Percentiles rank a stretch among this genome's conserved stretches.
Conservation (phyloP, 2,797 vertebrate species). For the Phoxinus dragarum region DNA sequence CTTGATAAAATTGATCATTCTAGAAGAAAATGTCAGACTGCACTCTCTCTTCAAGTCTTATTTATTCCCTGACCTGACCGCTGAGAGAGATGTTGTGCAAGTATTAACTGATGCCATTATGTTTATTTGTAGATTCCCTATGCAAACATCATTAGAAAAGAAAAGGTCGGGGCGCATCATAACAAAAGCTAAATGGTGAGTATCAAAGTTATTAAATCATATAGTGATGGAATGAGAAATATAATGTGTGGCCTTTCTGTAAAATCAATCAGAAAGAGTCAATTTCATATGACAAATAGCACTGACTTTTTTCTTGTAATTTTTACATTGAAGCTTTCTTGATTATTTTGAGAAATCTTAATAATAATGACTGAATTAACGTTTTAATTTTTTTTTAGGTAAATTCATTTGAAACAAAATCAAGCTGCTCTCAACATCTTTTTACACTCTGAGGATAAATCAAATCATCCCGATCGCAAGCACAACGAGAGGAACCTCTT, state of each 20-base stretch:
- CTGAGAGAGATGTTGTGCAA: not conserved
- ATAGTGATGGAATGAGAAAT: not conserved
- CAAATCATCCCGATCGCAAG: conserved; percentile 52
- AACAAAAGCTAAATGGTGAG: conserved; percentile 93
- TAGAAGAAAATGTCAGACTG: too few species aligned
- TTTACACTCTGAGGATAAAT: conserved; percentile 4
- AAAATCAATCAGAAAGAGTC: not conserved
- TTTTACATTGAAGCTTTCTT: not conserved
- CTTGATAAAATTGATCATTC: too few species aligned
- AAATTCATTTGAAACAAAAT: conserved; percentile 61
- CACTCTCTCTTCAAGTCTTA: too few species aligned
- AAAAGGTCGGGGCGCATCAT: conserved; percentile 92
- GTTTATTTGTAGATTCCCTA: conserved; percentile 91
- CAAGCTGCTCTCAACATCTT: conserved; percentile 46
- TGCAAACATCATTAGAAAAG: conserved; percentile 97
- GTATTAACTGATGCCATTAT: not conserved
- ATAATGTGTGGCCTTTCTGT: not conserved
- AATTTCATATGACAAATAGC: not conserved
- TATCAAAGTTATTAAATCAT: not conserved
- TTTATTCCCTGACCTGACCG: not conserved
- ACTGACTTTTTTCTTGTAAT: not conserved
- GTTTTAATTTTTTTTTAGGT: conserved; percentile 12
- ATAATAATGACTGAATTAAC: not conserved
- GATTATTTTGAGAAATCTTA: not conserved
- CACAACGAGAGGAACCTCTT: conserved; percentile 71